These are phyloP conservation scores for Seriola rivoliana DNA, from an alignment of 2,113 vertebrate genomes.

Conservation along the genomic window DNA sequence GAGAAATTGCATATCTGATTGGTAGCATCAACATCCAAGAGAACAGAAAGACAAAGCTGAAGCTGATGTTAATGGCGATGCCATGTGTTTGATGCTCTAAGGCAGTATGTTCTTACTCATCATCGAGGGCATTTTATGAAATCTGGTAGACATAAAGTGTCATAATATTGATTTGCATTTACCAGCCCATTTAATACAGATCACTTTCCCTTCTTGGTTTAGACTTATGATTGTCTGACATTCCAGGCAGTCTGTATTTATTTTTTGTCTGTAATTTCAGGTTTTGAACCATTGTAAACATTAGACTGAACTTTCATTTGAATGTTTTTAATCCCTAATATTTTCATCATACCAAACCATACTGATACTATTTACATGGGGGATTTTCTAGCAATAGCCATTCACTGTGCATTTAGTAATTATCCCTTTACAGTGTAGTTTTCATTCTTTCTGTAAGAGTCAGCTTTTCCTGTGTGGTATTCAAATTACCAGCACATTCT, in stretches of 20 bases:
- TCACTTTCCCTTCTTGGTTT: not conserved
- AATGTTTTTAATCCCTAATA: not conserved
- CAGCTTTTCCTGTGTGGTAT: slow-evolving; percentile 11
- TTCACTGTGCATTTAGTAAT: slow-evolving; percentile 5
- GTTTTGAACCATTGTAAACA: not conserved
- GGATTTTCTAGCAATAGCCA: not conserved
- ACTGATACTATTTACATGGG: not conserved
- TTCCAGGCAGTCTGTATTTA: not conserved
- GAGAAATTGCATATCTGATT: slow-evolving; percentile 1
- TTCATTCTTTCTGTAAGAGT: slow-evolving; percentile 10
- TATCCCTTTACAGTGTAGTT: not conserved
- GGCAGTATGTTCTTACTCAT: not conserved
- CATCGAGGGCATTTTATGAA: not conserved
- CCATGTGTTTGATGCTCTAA: not conserved
- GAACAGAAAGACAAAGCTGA: not conserved
- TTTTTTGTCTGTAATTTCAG: not conserved
- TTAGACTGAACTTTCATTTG: not conserved
- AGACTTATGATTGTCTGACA: not conserved
- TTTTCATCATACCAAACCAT: not conserved
- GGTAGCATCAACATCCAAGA: not conserved
- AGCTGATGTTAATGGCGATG: not conserved
- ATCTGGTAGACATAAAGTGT: not conserved
- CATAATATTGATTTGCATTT: not conserved
- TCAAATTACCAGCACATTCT: not conserved
- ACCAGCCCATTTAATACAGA: not conserved